These are phyloP conservation scores for Tragelaphus oryx DNA, from an alignment of 2,797 vertebrate genomes.

Conservation along the genomic window DNA sequence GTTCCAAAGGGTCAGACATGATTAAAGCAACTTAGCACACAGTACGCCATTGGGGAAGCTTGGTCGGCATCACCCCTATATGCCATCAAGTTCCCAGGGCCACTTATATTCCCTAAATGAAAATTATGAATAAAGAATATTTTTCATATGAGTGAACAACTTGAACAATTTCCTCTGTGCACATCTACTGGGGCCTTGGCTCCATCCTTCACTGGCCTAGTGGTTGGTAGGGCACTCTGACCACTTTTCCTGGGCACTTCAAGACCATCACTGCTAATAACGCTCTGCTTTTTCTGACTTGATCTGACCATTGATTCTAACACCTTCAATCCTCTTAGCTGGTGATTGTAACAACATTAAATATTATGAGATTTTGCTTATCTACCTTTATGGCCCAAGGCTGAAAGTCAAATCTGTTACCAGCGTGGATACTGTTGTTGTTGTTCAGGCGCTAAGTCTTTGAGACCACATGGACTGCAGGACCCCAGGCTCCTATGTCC, in stretches of 20 bases:
- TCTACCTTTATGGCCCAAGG: background rate
- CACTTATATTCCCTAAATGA: background rate
- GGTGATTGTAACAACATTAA: background rate
- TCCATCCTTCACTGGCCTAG: background rate
- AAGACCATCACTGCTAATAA: background rate
- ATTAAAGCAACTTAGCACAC: background rate
- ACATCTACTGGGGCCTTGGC: rapidly evolving
- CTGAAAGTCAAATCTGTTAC: background rate
- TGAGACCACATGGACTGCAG: background rate
- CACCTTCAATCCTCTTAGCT: background rate
- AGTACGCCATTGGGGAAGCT: background rate
- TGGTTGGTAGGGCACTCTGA: background rate
- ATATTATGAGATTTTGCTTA: background rate
- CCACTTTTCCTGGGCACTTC: background rate
- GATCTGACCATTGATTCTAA: background rate
- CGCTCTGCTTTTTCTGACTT: background rate
- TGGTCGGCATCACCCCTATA: background rate
- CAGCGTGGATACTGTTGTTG: background rate
- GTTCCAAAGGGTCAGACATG: background rate
- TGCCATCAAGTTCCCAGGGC: background rate
- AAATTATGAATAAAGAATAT: background rate
- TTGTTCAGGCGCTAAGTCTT: too few relatives aligned
- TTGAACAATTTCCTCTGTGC: background rate
- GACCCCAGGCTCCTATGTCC: background rate
- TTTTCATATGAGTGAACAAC: background rate